Conservation (phyloP, 2,113 vertebrate species). For the Condylura cristata region DNA sequence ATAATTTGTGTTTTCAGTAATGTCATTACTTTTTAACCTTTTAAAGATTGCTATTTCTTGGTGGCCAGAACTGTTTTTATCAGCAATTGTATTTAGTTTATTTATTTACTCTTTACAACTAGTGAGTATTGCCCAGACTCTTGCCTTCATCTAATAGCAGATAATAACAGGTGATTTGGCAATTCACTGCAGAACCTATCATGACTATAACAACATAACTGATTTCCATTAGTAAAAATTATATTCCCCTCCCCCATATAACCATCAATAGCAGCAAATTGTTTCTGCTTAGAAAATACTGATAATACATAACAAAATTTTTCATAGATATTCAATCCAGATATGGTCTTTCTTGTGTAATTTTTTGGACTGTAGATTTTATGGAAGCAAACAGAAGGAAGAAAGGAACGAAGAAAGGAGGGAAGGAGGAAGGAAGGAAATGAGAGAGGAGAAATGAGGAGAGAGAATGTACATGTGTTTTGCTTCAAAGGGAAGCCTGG, state of each 20-base stretch:
- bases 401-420: background rate
- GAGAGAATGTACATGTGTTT: background rate
- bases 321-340: background rate
- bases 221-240: background rate
- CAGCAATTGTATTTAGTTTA: background rate
- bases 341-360: background rate
- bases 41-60: background rate
- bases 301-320: background rate
- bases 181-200: background rate
- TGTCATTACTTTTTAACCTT: rapidly evolving
- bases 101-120: background rate
- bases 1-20: slow-evolving; percentile 26
- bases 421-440: background rate
- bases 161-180: background rate
- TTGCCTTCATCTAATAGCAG: background rate
- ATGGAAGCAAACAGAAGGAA: background rate
- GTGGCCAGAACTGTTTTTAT: background rate
- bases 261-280: background rate
- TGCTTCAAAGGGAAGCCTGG: background rate
- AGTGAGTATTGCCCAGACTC: background rate
- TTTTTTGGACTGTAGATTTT: background rate
- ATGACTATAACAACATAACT: background rate
- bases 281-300: background rate
- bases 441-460: background rate
- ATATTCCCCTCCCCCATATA: background rate